These are phyloP conservation scores for Sabellastarte sp. DNA, from an alignment of 2,888 invertebrate species.

Conservation along the genomic window DNA sequence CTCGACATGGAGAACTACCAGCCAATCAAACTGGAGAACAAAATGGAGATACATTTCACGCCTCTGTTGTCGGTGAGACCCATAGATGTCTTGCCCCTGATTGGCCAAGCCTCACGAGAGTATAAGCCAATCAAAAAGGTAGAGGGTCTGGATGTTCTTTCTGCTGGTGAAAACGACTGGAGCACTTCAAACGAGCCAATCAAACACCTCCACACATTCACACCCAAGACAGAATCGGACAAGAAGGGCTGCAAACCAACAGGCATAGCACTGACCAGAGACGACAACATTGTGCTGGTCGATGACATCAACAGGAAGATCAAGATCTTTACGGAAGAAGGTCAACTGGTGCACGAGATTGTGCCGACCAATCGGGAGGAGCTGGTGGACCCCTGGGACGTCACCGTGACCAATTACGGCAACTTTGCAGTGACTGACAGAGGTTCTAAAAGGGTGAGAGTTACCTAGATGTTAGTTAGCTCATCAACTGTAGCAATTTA, in stretches of 20 bases:
- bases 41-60: neutral
- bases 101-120: neutral
- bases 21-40: neutral
- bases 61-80: neutral
- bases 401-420: slow-evolving; percentile 40
- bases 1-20: neutral
- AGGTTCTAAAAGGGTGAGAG: slow-evolving; percentile 35
- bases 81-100: neutral
- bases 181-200: neutral
- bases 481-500: too few relatives aligned
- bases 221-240: slow-evolving; percentile 30
- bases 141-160: neutral
- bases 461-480: too few relatives aligned
- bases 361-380: slow-evolving; percentile 34
- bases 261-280: slow-evolving; percentile 37
- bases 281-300: slow-evolving; percentile 39
- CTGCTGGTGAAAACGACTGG: neutral
- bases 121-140: neutral
- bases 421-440: slow-evolving; percentile 49
- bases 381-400: slow-evolving; percentile 48
- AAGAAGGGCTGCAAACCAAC: slow-evolving; percentile 49
- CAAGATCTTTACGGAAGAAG: slow-evolving; percentile 40
- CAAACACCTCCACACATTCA: slow-evolving; percentile 6
- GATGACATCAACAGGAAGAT: slow-evolving; percentile 51
- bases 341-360: slow-evolving; percentile 37